phyloP scores from a whole-genome alignment of 2,888 invertebrate species.

The Iselma pallidipennis region DNA sequence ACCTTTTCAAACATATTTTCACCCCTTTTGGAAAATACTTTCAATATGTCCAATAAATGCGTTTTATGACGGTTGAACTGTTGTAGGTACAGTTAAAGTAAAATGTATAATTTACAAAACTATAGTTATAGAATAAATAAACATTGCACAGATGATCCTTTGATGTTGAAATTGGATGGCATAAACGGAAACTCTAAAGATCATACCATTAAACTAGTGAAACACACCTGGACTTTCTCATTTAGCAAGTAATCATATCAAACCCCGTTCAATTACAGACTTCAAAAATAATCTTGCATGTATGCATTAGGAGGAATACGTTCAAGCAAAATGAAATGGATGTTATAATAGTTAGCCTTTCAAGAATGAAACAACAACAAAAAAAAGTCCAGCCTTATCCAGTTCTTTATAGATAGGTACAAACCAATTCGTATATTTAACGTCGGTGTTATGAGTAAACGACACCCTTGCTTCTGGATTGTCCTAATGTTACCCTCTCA shows the following conservation, averaged over 20 bases:
- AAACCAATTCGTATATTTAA: not conserved
- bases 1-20: not conserved
- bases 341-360: too few relatives aligned
- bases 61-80: not conserved
- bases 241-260: conserved; percentile 22
- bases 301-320: too few relatives aligned
- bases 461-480: not conserved
- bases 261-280: not conserved
- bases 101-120: not conserved
- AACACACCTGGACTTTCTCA: conserved; percentile 20
- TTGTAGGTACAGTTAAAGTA: not conserved
- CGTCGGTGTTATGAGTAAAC: not conserved
- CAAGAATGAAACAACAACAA: too few relatives aligned
- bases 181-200: not conserved
- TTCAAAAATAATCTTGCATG: not conserved
- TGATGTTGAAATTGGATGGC: not conserved
- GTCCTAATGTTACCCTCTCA: conserved; percentile 27
- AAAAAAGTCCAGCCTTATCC: too few relatives aligned
- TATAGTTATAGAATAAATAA: not conserved
- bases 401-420: too few relatives aligned
- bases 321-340: too few relatives aligned
- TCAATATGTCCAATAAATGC: too few relatives aligned
- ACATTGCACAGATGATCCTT: not conserved
- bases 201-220: not conserved
- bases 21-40: not conserved